phyloP scores from a whole-genome alignment of 2,888 invertebrate species.

The Loripinus fragilis region DNA sequence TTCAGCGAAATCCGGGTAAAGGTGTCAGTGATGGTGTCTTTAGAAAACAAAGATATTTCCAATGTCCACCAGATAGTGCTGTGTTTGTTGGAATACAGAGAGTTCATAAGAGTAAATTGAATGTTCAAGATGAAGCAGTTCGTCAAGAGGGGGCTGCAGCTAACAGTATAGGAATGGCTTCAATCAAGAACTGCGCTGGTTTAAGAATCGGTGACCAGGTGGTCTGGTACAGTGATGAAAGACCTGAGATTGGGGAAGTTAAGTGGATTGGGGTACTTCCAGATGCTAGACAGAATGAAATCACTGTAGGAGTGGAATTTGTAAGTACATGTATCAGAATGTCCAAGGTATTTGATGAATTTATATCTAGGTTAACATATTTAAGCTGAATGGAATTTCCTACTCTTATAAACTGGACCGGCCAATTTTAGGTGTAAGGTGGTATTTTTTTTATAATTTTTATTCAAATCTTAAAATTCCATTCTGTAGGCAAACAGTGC shows the following conservation, averaged over 20 bases:
- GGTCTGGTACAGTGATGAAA: conserved; percentile 85
- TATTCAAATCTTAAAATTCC: no score
- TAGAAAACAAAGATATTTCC: conserved; percentile 68
- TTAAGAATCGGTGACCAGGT: conserved; percentile 84
- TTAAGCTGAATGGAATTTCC: no score
- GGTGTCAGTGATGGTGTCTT: conserved; percentile 73
- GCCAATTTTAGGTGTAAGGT: no score
- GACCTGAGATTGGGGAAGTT: conserved; percentile 84
- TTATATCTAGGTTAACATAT: no score
- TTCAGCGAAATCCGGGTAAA: conserved; percentile 65
- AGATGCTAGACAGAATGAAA: conserved; percentile 82
- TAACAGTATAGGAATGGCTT: neutral
- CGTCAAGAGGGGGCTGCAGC: conserved; percentile 7
- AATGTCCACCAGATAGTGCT: conserved; percentile 65
- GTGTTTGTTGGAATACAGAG: conserved; percentile 74
- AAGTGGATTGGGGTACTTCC: conserved; percentile 85
- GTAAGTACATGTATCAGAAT: no score
- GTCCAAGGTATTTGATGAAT: no score
- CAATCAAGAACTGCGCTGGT: conserved; percentile 24
- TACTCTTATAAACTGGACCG: no score
- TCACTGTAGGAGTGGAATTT: conserved; percentile 86
- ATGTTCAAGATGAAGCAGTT: conserved; percentile 37
- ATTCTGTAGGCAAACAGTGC: no score
- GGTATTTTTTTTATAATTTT: no score
- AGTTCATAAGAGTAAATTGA: conserved; percentile 60